A percentile compares a stretch with the other conserved stretches of the same genome.
Conservation (phyloP, 2,888 invertebrate genomes). For the Perdita meconis region DNA sequence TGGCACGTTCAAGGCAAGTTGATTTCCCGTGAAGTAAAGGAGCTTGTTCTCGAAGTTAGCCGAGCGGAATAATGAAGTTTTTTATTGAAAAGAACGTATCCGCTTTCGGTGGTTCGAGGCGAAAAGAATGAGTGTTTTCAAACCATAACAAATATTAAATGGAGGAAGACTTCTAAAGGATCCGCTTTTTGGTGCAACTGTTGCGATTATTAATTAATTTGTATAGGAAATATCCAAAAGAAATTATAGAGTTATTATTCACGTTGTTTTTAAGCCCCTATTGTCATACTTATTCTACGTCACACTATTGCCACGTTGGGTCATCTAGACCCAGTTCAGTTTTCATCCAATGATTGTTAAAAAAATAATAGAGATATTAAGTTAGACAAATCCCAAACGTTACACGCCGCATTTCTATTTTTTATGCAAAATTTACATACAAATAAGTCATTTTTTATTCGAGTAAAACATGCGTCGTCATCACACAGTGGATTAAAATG, state of each 20-base stretch:
- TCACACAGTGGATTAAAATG: no score
- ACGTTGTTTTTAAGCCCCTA: no score
- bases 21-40: constrained; percentile 66
- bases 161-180: constrained; percentile 43
- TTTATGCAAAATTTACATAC: no score
- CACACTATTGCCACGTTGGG: no score
- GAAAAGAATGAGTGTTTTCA: constrained; percentile 16
- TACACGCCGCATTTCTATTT: no score
- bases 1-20: constrained; percentile 60
- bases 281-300: no score
- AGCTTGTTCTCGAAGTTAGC: constrained; percentile 65
- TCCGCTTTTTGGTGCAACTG: constrained; percentile 53
- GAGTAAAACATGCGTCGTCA: no score
- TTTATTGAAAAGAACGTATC: constrained; percentile 56
- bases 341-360: no score
- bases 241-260: constrained; percentile 5
- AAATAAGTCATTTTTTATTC: no score
- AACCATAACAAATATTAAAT: constrained; percentile 50
- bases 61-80: constrained; percentile 58
- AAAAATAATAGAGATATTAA: no score
- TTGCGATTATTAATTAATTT: constrained; percentile 73
- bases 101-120: constrained; percentile 23
- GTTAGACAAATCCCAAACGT: no score
- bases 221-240: neutral
- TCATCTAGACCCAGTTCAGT: no score